Evolutionary conservation across 2,888 invertebrate species (phyloP).

Genomic region (Brachyptera putata): DNA sequence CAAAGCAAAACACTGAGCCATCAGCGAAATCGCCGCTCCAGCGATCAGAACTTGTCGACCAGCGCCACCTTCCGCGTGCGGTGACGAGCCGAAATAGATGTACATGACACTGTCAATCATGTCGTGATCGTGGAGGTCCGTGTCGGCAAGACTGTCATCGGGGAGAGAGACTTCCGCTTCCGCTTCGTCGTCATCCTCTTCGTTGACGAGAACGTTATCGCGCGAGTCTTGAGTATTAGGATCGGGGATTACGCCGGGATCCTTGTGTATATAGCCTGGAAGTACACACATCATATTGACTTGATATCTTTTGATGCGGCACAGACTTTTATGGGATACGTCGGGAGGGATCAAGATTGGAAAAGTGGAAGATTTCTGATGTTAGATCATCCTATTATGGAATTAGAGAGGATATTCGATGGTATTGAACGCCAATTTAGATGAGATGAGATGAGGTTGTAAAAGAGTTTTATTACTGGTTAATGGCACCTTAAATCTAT

Average conservation of each 20-base stretch:
- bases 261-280: constrained; percentile 11
- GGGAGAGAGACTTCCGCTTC: constrained; percentile 43
- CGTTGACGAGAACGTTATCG: neutral
- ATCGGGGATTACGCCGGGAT: constrained; percentile 30
- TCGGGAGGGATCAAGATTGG: too few species aligned
- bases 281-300: neutral
- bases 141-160: constrained; percentile 60
- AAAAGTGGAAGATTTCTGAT: too few species aligned
- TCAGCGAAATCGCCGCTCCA: constrained; percentile 49
- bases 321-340: too few species aligned
- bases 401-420: too few species aligned
- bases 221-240: constrained; percentile 21
- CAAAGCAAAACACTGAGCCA: constrained; percentile 50
- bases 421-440: too few species aligned
- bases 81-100: constrained; percentile 59
- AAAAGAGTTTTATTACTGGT: too few species aligned
- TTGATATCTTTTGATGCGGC: too few species aligned
- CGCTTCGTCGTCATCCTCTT: constrained; percentile 14
- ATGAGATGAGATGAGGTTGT: too few species aligned
- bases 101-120: constrained; percentile 70
- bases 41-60: constrained; percentile 44
- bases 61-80: constrained; percentile 47
- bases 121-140: constrained; percentile 63
- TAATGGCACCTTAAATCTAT: too few species aligned
- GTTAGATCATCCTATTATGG: too few species aligned